Evolutionary conservation across 2,113 vertebrate species (phyloP).

Genomic region (Microtus montanus): DNA sequence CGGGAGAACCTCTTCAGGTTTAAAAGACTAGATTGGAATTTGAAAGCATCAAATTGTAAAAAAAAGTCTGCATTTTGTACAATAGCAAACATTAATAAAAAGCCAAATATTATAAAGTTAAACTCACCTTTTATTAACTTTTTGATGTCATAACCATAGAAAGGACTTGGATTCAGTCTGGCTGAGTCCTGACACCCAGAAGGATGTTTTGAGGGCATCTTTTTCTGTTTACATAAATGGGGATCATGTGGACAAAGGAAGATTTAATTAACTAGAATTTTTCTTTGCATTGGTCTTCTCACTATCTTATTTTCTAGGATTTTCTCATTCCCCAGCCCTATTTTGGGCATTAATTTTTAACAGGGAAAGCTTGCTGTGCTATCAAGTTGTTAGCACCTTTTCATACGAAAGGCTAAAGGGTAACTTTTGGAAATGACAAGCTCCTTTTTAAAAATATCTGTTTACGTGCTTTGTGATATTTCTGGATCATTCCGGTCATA

Average conservation of each 20-base stretch:
- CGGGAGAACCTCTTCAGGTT: constrained; percentile 7
- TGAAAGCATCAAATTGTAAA: constrained; percentile 48
- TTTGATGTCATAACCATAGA: constrained; percentile 22
- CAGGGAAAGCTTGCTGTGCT: constrained; percentile 68
- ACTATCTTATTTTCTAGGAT: constrained; percentile 14
- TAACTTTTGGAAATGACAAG: constrained; percentile 50
- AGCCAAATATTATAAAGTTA: constrained; percentile 21
- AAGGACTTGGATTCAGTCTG: neutral
- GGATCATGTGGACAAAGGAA: neutral
- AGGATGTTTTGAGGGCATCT: neutral
- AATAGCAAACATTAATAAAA: constrained; percentile 8
- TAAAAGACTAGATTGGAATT: constrained; percentile 32
- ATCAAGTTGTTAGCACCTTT: constrained; percentile 49
- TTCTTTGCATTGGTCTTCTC: constrained; percentile 55
- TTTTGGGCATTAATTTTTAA: constrained; percentile 59
- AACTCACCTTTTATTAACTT: neutral
- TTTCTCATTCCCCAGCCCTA: constrained; percentile 52
- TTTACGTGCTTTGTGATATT: constrained; percentile 68
- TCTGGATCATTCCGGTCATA: constrained; percentile 76
- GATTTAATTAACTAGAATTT: constrained; percentile 29
- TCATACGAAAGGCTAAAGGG: constrained; percentile 53
- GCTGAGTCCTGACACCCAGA: neutral
- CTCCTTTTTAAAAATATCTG: constrained; percentile 5
- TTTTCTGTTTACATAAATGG: constrained; percentile 56
- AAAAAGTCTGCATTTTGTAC: constrained; percentile 41